A percentile compares a stretch with the other conserved stretches of the same genome.
These are phyloP conservation scores for Conistra vaccinii DNA, from an alignment of 2,888 invertebrate genomes.

Conservation along the genomic window DNA sequence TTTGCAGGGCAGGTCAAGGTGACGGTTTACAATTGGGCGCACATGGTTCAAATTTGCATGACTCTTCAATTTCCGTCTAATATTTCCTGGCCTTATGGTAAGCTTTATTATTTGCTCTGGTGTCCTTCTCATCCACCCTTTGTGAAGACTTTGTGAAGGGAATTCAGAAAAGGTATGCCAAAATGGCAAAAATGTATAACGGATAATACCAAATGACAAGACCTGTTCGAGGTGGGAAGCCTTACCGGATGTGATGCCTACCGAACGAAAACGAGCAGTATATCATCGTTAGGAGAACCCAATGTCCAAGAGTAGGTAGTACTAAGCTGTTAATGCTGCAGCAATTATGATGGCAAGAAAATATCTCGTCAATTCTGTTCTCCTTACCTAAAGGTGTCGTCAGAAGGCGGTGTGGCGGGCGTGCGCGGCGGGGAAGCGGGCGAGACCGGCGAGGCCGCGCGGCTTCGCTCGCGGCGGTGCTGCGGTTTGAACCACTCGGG, in stretches of 20 bases:
- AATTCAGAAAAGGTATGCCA: not conserved
- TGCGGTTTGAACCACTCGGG: slow-evolving; percentile 97
- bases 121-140: not conserved
- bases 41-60: not conserved
- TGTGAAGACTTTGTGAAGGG: not conserved
- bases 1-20: slow-evolving; percentile 15
- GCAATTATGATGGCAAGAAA: not conserved
- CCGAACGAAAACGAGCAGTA: not conserved
- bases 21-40: slow-evolving; percentile 2
- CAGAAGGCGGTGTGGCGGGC: slow-evolving; percentile 81
- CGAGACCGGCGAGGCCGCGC: slow-evolving; percentile 82
- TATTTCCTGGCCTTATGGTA: not conserved
- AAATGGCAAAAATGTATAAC: not conserved
- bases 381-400: slow-evolving; percentile 85
- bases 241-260: not conserved
- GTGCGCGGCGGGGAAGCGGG: slow-evolving; percentile 81
- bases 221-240: not conserved
- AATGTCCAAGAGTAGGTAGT: not conserved
- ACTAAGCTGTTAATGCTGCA: not conserved
- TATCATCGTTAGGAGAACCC: not conserved
- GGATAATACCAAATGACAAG: not conserved
- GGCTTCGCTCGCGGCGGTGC: slow-evolving; percentile 85
- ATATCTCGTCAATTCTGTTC: not conserved
- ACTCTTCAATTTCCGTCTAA: slow-evolving; percentile 6
- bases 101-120: not conserved